Evolutionary conservation across 1,140 invertebrate species (phyloP), one percentile per base, ranked within the genome.

Genomic region (Drosophila guanche): DNA sequence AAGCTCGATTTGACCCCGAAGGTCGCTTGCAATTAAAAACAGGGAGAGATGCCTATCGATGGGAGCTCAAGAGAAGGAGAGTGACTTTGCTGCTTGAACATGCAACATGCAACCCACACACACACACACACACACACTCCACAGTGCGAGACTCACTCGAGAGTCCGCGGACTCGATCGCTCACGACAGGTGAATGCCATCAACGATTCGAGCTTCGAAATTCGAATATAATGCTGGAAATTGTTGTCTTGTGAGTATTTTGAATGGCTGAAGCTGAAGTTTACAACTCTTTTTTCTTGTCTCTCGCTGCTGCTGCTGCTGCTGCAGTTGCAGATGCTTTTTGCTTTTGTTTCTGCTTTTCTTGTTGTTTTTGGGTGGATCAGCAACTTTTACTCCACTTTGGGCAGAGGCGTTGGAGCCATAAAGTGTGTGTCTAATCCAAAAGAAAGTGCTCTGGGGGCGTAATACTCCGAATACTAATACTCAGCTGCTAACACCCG

Each of bases 181-280:
- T 71, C 67, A 71, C 66, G 66, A 72, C 70, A 74, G 70, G 70
- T 74, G 70, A 73, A 74, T 74, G 70, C 69, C 73, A 74, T 73
- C 69, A 63, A 73, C 69, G 58, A 73, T 73, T 29, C 56, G 71
- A 72, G 16, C 4, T 12, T 12, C 29, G 8, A 20, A 20, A 20
- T 27, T 27, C 25, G 5, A 37, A 37, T 33, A 73, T 62, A 73
- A 68, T 62, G 45, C 29, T 62, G 59, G 33, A 68, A 62, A 74
- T 74, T 59, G 66, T 4, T 37, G 10, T 3, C 10, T 3, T 12
- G 33, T 37, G 33, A 37, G 33, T 70, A 59, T 70, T 70, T 70
- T 70, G 65, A 70, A 70, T 70, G 66, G 67, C 33, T 5, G 33
- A 29, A 43, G 41, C 42, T 27, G 43, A 22, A 33, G 14, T 20